Evolutionary conservation across 1,140 invertebrate genomes (phyloP), one percentile per base, ranked within the genome.

Genomic region (Drosophila parabipectinata): DNA sequence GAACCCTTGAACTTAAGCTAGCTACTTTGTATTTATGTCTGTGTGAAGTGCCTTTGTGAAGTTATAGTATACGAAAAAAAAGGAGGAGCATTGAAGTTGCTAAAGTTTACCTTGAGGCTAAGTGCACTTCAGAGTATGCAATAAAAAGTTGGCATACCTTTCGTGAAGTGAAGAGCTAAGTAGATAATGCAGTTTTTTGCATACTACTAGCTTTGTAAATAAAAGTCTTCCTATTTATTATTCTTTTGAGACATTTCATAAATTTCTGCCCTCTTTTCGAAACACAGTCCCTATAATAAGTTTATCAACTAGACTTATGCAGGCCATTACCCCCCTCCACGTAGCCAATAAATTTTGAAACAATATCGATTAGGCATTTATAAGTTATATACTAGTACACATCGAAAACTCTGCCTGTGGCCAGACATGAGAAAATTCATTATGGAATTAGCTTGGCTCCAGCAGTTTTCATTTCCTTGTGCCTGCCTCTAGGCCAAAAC

Each of bases 401-500:
- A 66, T 41, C 15, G 34, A 18, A 32, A 32, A 50, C n/a, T 57
- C 24, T 66, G 51, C 67, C 64, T 48, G 34, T 18, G 66, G 66
- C 66, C 67, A 69, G 63, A 52, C 63, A 48, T 50, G 30, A 18
- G 64, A 71, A 73, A 60, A 63, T 73, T 73, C 71, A 73, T 73
- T 73, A 73, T 50, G 58, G 52, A 73, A 73, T 73, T 73, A 73
- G 71, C 69, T 34, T 44, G 59, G 69, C 58, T 41, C 64, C 52
- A 39, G 21, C 67, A 69, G 66, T 71, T 69, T 71, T 57, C 67
- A 69, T 71, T 71, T 69, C 44, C 67, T 52, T 57, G 52, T 51
- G 57, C 53, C 39, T 8, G 53, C 61, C 62, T 41, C 9, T 41
- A 53, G 34, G 67, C 66, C 41, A n/a, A 69, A 69, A 56, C 63